Evolutionary conservation across 2,888 invertebrate species (phyloP).

Genomic region (Prosopocoilus inquinatus): DNA sequence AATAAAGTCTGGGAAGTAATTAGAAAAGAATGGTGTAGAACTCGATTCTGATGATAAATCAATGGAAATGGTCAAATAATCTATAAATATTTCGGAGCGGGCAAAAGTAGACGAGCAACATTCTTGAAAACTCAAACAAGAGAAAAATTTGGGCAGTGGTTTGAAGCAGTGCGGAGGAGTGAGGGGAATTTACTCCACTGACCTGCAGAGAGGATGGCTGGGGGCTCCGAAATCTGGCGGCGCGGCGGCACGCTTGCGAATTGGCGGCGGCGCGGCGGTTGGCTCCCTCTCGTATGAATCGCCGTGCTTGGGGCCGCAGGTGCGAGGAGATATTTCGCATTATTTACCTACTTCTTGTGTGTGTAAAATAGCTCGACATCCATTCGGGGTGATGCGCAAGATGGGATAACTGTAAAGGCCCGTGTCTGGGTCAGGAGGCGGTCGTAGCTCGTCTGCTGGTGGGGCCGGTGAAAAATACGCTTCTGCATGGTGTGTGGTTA

Average conservation of each 20-base stretch:
- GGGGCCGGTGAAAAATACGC: constrained; percentile 32
- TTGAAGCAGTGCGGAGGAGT: constrained; percentile 11
- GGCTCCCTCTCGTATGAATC: too few species aligned
- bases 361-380: constrained; percentile 14
- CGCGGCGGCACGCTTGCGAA: constrained; percentile 1
- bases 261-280: too few species aligned
- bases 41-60: constrained; percentile 21
- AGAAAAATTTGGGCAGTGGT: constrained; percentile 26
- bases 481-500: constrained; percentile 34
- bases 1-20: too few species aligned
- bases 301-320: background rate
- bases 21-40: constrained; percentile 7
- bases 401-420: constrained; percentile 55
- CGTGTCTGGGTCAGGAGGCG: constrained; percentile 60
- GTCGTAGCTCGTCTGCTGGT: constrained; percentile 38
- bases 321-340: constrained; percentile 35
- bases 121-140: constrained; percentile 32
- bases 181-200: constrained; percentile 26
- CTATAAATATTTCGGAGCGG: constrained; percentile 22
- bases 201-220: constrained; percentile 21
- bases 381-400: constrained; percentile 39
- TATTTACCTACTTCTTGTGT: constrained; percentile 39
- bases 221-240: constrained; percentile 17
- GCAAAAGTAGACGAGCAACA: constrained; percentile 30
- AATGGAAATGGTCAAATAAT: constrained; percentile 25